Evolutionary conservation across 92 coral and sea anemone genomes (phyloP), one percentile per base, ranked within the genome.

Genomic region (Heteractis magnifica): DNA sequence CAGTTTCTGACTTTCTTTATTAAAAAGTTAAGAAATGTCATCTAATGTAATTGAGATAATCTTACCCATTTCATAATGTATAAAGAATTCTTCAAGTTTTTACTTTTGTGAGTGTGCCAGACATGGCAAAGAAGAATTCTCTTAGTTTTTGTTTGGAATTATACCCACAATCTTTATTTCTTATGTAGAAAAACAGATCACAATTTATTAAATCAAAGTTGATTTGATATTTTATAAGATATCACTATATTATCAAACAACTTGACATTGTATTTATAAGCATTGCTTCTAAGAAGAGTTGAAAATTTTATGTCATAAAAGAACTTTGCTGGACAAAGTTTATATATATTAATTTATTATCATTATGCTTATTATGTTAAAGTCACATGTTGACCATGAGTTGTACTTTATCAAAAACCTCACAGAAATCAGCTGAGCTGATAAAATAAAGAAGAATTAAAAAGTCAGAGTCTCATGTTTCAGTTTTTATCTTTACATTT

Each of bases 311-410:
- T 15, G 74, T 60, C 13, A 64, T 16, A 49, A 5, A 51, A 18
- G 44, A 64, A 58, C 84, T 81, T 81, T 81, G 84, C 84, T 68
- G 84, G 84, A 16, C 84, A 81, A 71, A 71, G 84, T 34, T 74
- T 9, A 74, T 20, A 65, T 16, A 51, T 49, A 74, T 74, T 49
- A 74, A 51, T 74, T 74, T 68, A 68, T 68, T 64, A 64, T 64
- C 26, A 64, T 64, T 64, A 56, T 64, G 19, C 16, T 19, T 18
- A 19, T 64, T 64, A 64, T 58, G 52, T 74, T 49, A 44, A 51
- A 44, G 78, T 74, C 49, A 74, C 56, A 74, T 74, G 78, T 49
- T 20, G 6, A 26, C 73, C 49, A 68, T 26, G 20, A 64, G 77
- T 50, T 68, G 44, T 34, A 81, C 55, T 81, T 81, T 81, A 34